Evolutionary conservation across 2,113 vertebrate species (phyloP).

Genomic region (Leptosomus discolor): DNA sequence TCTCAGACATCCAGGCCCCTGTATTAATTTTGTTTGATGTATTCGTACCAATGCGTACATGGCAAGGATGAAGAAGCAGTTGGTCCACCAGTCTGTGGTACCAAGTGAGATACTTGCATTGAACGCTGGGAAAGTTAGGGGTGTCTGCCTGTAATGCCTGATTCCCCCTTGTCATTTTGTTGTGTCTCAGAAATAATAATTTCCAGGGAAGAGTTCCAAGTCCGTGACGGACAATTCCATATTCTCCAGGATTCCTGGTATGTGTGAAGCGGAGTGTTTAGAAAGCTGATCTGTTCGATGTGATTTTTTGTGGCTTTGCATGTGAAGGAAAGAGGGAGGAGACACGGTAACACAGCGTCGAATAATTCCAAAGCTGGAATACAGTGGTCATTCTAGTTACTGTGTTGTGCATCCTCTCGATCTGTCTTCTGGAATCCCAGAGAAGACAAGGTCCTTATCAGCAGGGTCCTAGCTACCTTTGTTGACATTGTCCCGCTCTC

Average conservation of each 20-base stretch:
- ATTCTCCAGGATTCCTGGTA: background rate
- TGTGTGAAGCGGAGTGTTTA: background rate
- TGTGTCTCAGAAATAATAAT: background rate
- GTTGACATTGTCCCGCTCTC: background rate
- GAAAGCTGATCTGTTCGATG: background rate
- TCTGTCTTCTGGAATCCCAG: background rate
- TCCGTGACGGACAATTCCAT: background rate
- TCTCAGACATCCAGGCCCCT: background rate
- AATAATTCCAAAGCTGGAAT: background rate
- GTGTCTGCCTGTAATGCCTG: background rate
- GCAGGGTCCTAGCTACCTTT: background rate
- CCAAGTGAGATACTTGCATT: accelerated
- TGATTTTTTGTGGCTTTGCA: background rate
- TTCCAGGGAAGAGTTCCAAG: background rate
- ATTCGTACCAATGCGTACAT: accelerated
- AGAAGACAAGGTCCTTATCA: background rate
- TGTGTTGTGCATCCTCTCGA: background rate
- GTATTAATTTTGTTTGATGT: background rate
- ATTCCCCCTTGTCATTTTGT: background rate
- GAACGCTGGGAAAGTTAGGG: background rate
- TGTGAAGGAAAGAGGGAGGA: background rate
- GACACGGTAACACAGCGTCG: too few species aligned
- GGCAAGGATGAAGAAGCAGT: background rate
- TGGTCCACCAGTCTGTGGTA: background rate
- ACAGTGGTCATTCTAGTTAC: background rate